Evolutionary conservation across 2,797 vertebrate genomes (phyloP).

Genomic region (Gephyroberyx darwinii): DNA sequence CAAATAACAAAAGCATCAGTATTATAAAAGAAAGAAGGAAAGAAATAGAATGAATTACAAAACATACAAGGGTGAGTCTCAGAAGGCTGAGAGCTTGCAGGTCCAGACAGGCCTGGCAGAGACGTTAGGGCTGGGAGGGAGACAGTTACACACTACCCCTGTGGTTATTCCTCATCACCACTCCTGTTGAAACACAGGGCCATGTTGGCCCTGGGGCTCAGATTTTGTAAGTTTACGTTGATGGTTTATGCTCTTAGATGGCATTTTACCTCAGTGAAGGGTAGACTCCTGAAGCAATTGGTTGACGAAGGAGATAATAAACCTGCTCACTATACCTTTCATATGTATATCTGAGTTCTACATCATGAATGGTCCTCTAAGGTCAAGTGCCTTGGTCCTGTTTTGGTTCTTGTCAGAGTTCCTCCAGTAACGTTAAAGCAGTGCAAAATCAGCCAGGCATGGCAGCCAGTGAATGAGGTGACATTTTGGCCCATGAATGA

Average conservation of each 20-base stretch:
- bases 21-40: neutral
- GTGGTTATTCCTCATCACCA: slow-evolving; percentile 61
- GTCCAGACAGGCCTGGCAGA: slow-evolving; percentile 61
- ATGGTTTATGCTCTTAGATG: slow-evolving; percentile 69
- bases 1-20: neutral
- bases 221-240: slow-evolving; percentile 62
- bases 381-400: slow-evolving; percentile 30
- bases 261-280: slow-evolving; percentile 46
- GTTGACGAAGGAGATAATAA: slow-evolving; percentile 60
- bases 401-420: slow-evolving; percentile 32
- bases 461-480: slow-evolving; percentile 34
- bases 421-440: slow-evolving; percentile 30
- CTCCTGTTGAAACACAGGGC: slow-evolving; percentile 65
- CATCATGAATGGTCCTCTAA: slow-evolving; percentile 41
- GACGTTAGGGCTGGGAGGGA: slow-evolving; percentile 32
- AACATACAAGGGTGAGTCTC: slow-evolving; percentile 4
- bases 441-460: slow-evolving; percentile 44
- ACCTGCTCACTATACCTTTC: slow-evolving; percentile 41
- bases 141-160: slow-evolving; percentile 59
- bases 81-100: slow-evolving; percentile 41
- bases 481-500: slow-evolving; percentile 52
- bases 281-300: slow-evolving; percentile 30
- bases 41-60: neutral
- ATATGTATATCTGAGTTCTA: slow-evolving; percentile 20
- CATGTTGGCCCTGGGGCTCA: slow-evolving; percentile 49